Conservation (phyloP, 2,113 vertebrate genomes). For the Microcebus jonahi region DNA sequence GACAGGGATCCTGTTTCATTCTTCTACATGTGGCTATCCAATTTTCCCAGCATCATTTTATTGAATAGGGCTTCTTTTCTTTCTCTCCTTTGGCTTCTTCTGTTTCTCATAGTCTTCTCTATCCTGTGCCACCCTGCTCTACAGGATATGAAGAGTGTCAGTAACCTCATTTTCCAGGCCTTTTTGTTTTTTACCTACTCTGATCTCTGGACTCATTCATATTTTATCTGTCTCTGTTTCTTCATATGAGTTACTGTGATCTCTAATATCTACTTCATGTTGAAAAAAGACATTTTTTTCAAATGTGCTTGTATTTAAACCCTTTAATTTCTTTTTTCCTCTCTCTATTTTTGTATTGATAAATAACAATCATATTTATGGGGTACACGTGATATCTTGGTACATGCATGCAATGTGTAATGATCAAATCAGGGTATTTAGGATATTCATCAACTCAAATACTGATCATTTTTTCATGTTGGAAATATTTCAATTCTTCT, state of each 20-base stretch:
- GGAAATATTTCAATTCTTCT: background rate
- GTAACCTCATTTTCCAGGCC: conserved; percentile 61
- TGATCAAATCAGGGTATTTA: background rate
- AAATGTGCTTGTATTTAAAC: background rate
- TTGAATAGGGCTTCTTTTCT: background rate
- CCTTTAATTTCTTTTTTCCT: background rate
- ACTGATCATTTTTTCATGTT: background rate
- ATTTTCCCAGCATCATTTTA: no score
- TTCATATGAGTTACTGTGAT: conserved; percentile 26
- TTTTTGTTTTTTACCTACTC: conserved; percentile 25
- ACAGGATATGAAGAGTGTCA: conserved; percentile 43
- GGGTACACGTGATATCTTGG: background rate
- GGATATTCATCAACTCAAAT: background rate
- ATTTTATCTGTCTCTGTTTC: conserved; percentile 21
- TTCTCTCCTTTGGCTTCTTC: conserved; percentile 52
- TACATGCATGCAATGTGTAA: background rate
- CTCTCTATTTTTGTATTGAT: background rate
- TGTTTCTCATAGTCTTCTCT: conserved; percentile 47
- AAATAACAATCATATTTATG: background rate
- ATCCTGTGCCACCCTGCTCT: conserved; percentile 46
- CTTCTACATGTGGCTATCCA: no score
- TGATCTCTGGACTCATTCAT: conserved; percentile 59
- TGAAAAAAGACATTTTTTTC: conserved; percentile 6
- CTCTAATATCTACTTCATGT: background rate
- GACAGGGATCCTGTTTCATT: no score